Base-by-base conservation (phyloP, 1,140 invertebrate genomes). In the Scaptomyza hsui region DNA sequence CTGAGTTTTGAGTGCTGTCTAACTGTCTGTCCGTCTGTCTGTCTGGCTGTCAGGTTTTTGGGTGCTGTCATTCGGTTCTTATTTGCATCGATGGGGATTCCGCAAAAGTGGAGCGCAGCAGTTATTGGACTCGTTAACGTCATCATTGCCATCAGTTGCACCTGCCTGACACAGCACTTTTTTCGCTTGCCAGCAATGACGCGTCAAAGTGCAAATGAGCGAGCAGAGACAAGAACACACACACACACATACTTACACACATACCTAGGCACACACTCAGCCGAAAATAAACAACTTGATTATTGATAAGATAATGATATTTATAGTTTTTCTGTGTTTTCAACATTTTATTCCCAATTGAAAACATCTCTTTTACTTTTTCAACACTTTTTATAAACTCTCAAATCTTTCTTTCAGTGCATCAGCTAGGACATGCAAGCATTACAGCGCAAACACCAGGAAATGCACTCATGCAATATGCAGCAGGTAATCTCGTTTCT, bases 401-500 rank as follows among this genome's bases (percentile, higher is more conserved):
- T n/a, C n/a, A n/a, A n/a, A n/a, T n/a, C n/a, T 24, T 37, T 37
- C 4, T 21, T 6, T 15, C n/a, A 21, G 49, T 48, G 42, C 26
- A 35, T 15, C 41, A 44, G 24, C 18, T 9, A 18, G 47, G 12
- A 60, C 51, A 42, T 56, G 52, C 37, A 29, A 55, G 53, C 35
- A 44, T 15, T 45, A 56, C 44, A 78, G 59, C 65, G 75, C 75
- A 85, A 86, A 80, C 81, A 85, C 56, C 24, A 35, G 60, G 39
- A 70, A 86, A 88, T 86, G 82, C 74, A 75, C 86, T 86, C 82
- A 86, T 86, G 82, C 82, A 86, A 81, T 86, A 86, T 86, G 82
- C 82, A 90, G 56, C 64, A 88, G 78, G 89, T 90, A 90, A 90
- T 90, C 89, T 89, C 77, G 89, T 89, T 89, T 74, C 82, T 86